phyloP scores from a whole-genome alignment of 2,113 vertebrate species.

The Silurus glanis region DNA sequence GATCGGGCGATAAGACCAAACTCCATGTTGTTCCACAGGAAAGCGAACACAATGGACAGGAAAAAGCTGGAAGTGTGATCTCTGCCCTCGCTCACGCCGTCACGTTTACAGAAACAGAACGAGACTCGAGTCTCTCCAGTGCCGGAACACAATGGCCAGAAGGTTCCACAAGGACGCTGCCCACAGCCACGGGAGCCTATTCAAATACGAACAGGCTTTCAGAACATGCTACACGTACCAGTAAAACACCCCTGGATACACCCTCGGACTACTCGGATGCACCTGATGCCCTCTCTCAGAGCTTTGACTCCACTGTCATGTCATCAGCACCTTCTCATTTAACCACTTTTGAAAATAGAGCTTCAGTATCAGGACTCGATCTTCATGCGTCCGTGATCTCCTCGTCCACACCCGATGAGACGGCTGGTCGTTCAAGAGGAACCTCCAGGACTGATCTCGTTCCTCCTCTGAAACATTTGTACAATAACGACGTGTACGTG shows the following conservation, averaged over 20 bases:
- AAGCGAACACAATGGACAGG: slow-evolving; percentile 74
- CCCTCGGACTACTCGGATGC: background rate
- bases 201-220: slow-evolving; percentile 6
- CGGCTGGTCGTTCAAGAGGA: background rate
- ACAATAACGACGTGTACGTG: too few relatives aligned
- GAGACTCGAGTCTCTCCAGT: background rate
- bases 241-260: background rate
- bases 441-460: background rate
- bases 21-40: slow-evolving; percentile 73
- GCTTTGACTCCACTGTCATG: background rate
- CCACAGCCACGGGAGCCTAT: slow-evolving; percentile 21
- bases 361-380: background rate
- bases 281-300: background rate
- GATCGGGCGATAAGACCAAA: slow-evolving; percentile 64
- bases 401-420: background rate
- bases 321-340: slow-evolving; percentile 3
- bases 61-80: slow-evolving; percentile 66
- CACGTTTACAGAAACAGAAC: background rate
- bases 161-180: background rate
- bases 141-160: background rate
- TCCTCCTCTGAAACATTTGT: background rate
- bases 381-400: background rate
- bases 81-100: slow-evolving; percentile 25
- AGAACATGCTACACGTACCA: background rate
- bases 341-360: background rate